Conservation (phyloP, 2,888 invertebrate genomes). For the Isoperla grammatica region DNA sequence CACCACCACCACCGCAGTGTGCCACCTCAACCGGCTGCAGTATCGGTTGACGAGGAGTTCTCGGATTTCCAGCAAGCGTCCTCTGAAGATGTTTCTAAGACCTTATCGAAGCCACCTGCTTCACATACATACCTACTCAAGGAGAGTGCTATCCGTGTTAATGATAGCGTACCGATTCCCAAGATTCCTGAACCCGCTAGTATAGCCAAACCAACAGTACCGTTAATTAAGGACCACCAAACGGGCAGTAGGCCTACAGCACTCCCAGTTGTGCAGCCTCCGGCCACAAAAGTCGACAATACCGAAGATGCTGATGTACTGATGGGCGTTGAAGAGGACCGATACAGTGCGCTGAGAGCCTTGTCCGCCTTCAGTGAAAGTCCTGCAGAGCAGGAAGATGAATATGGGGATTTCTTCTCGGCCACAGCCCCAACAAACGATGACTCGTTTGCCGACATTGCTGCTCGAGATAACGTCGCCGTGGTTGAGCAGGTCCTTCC, state of each 20-base stretch:
- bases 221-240: background rate
- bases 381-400: conserved; percentile 39
- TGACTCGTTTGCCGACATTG: conserved; percentile 31
- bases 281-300: conserved; percentile 19
- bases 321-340: conserved; percentile 42
- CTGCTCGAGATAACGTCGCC: conserved; percentile 3
- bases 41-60: conserved; percentile 24
- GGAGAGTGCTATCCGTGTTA: conserved; percentile 26
- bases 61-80: conserved; percentile 29
- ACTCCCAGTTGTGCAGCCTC: background rate
- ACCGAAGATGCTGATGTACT: conserved; percentile 37
- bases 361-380: conserved; percentile 33
- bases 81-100: conserved; percentile 39
- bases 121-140: conserved; percentile 26
- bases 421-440: conserved; percentile 36
- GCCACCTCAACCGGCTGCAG: background rate
- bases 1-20: conserved; percentile 17
- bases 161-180: background rate
- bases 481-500: background rate
- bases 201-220: background rate
- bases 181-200: background rate
- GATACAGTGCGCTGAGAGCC: conserved; percentile 46
- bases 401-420: conserved; percentile 47
- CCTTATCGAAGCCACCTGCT: conserved; percentile 39
- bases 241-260: background rate